Evolutionary conservation across 2,888 invertebrate species (phyloP), one percentile per base, ranked within the genome.

Genomic region (Xanthorhoe designata): DNA sequence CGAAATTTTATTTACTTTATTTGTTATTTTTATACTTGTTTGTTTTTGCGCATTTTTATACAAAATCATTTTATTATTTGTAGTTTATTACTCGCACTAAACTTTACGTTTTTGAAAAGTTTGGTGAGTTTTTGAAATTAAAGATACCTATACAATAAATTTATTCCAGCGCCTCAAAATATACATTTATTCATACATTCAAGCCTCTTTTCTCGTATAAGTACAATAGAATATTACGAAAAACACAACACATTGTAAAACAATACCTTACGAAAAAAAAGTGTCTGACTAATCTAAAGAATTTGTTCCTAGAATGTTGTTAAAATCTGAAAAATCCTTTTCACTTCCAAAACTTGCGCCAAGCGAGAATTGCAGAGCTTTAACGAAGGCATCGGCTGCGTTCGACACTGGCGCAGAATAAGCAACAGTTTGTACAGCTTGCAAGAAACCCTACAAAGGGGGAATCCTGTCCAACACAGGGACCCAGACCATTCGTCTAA

Each of bases 301-400:
- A n/a, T n/a, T n/a, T n/a, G 24, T 24, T 24, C 24, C 24, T 4
- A 24, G 4, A 45, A 45, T 45, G 2, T 15, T 15, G 10, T n/a
- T 61, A 52, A 18, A 19, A 49, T 61, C 57, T 61, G 51, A 47
- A 61, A 61, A 58, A 61, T 47, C 49, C 59, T 64, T 58, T 35
- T 54, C 24, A 24, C 24, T 3, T 24, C 52, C n/a, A 0, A 57
- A 63, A 57, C 60, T 56, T 57, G 56, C 49, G 49, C 32, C 49
- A 53, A 24, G 35, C 15, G 18, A 47, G 3, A 68, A 55, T 66
- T 60, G 60, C 62, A 68, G 64, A 66, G 63, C 66, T 88, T 86
- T 87, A 89, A 87, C 86, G 88, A 89, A 87, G 88, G 88, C 86
- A 82, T 86, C 87, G 88, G 83, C 84, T 91, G 90, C 83, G 84